Percentiles rank a stretch among this genome's conserved stretches.
Evolutionary conservation across 2,888 invertebrate species (phyloP).

Genomic region (Drosophila quasianomalipes): DNA sequence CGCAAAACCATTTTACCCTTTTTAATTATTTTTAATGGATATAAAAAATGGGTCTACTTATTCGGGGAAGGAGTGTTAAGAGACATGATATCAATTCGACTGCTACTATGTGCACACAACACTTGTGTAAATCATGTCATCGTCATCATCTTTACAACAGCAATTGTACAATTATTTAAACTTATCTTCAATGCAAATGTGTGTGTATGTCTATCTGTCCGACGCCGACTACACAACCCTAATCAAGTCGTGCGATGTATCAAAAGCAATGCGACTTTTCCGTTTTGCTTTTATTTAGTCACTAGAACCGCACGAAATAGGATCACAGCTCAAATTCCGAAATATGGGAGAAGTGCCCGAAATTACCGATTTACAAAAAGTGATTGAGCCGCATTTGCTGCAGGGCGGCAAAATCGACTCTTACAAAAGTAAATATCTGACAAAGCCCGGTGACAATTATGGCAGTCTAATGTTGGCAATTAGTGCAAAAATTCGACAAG

Average conservation of each 20-base stretch:
- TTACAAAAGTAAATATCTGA: conserved; percentile 85
- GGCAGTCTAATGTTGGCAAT: conserved; percentile 87
- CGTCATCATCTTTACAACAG: conserved; percentile 4
- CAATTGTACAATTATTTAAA: conserved; percentile 24
- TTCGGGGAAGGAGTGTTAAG: conserved; percentile 36
- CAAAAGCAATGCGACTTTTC: conserved; percentile 38
- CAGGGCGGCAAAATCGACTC: conserved; percentile 80
- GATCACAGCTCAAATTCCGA: not conserved
- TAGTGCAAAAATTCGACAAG: conserved; percentile 79
- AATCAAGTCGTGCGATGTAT: conserved; percentile 17
- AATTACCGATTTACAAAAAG: conserved; percentile 74
- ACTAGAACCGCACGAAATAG: conserved; percentile 8
- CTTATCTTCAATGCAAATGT: conserved; percentile 26
- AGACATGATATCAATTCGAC: conserved; percentile 30
- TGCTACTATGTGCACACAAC: conserved; percentile 51
- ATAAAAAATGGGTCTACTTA: conserved; percentile 22
- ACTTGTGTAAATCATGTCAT: conserved; percentile 52
- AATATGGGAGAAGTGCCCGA: conserved; percentile 76
- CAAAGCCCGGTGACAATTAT: conserved; percentile 88
- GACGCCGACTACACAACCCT: conserved; percentile 7
- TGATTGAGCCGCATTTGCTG: conserved; percentile 79
- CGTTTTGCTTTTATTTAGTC: conserved; percentile 34
- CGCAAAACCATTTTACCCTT: not conserved
- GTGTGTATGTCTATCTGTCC: not conserved
- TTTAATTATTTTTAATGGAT: not conserved